Conservation (phyloP, 2,888 invertebrate species). For the Brenthis hecate region DNA sequence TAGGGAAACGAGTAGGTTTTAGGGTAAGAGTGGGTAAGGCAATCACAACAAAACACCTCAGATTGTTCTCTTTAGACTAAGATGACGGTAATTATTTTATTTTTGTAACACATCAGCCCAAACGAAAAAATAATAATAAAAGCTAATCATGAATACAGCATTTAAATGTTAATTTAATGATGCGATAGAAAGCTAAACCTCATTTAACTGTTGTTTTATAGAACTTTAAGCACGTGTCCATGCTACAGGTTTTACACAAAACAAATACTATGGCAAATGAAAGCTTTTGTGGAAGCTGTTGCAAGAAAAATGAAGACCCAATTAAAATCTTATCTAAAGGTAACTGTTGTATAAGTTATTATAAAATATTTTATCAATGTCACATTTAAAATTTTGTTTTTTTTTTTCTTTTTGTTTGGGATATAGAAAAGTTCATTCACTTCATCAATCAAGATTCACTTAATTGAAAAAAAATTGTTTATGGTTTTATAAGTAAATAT, state of each 20-base stretch:
- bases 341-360: slow-evolving; percentile 40
- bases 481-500: no score
- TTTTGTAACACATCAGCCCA: no score
- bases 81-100: no score
- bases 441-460: no score
- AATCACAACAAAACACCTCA: no score
- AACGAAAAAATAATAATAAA: neutral
- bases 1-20: no score
- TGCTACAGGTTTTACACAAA: slow-evolving; percentile 74
- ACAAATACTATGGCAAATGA: slow-evolving; percentile 55
- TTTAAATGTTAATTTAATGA: no score
- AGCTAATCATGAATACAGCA: neutral
- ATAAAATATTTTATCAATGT: neutral
- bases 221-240: slow-evolving; percentile 64
- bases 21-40: no score
- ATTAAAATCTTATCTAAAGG: slow-evolving; percentile 65
- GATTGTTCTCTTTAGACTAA: no score
- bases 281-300: slow-evolving; percentile 34
- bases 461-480: no score
- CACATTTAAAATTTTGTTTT: neutral
- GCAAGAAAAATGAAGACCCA: slow-evolving; percentile 60
- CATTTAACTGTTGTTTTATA: slow-evolving; percentile 43
- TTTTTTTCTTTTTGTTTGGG: neutral
- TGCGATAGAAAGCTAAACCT: neutral
- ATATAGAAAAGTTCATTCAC: no score